Percentiles rank a stretch among this genome's conserved stretches.
Evolutionary conservation across 2,113 vertebrate species (phyloP).

Genomic region (Indicator maculatus): DNA sequence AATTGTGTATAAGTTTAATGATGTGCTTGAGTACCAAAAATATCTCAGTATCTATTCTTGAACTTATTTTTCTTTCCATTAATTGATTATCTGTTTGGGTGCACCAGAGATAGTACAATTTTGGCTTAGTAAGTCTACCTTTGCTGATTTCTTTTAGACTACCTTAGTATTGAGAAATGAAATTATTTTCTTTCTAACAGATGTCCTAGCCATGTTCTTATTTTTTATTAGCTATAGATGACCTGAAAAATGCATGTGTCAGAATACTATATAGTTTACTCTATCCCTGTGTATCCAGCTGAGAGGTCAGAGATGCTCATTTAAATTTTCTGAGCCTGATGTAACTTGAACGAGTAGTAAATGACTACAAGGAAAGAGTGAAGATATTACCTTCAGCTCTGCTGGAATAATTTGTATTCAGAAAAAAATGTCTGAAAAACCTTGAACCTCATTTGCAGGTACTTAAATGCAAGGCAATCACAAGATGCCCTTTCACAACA

Average conservation of each 20-base stretch:
- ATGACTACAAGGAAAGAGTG: not conserved
- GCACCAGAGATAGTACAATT: not conserved
- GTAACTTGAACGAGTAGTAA: not conserved
- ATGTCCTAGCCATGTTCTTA: not conserved
- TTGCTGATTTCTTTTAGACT: not conserved
- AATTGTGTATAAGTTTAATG: not conserved
- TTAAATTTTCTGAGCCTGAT: not conserved
- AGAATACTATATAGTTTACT: not conserved
- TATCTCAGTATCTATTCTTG: not conserved
- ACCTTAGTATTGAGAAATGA: not conserved
- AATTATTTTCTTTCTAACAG: not conserved
- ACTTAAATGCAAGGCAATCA: not conserved
- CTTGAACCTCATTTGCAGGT: not conserved
- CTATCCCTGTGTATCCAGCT: not conserved
- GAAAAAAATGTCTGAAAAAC: not conserved
- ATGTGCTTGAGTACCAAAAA: not conserved
- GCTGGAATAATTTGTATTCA: not conserved
- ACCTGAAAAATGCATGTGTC: not conserved
- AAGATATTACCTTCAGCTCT: not conserved
- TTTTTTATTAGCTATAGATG: not conserved
- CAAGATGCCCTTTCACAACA: not conserved
- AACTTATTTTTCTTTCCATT: not conserved
- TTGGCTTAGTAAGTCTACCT: not conserved
- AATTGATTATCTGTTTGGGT: not conserved
- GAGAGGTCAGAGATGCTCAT: not conserved